Evolutionary conservation across 2,888 invertebrate genomes (phyloP), one percentile per base, ranked within the genome.

Genomic region (Eudemis profundana): DNA sequence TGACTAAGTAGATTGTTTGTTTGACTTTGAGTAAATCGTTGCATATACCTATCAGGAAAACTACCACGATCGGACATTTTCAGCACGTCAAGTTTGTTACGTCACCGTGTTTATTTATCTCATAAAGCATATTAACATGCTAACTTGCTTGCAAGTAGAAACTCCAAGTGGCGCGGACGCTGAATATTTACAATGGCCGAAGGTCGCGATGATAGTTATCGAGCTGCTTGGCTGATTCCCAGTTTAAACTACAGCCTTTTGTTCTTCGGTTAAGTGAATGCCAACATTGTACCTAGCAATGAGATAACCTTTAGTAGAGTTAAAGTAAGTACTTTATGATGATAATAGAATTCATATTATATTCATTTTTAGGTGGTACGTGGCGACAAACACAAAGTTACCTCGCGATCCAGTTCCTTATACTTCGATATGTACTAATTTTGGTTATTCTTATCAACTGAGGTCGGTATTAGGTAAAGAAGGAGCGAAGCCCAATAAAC

Each of bases 81-180:
- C 17, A 50, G 50, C 60, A 64, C 56, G 42, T 51, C 23, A n/a
- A n/a, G 62, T 10, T 14, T 33, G 69, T 75, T 75, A 76, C 74
- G 75, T 54, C 70, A 70, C 23, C n/a, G 44, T 76, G 72, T 78
- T 77, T 78, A 72, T 67, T 73, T 77, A 76, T 74, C 75, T 74
- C 59, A 79, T 78, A 73, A 72, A 71, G 66, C 61, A 71, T 69
- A 72, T 76, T 76, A 75, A 67, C 78, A 72, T 65, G 27, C 61
- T 78, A 76, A 67, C 78, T 72, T 67, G 29, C 60, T 23, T 21
- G 53, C 46, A 23, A 36, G 27, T 42, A 21, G 63, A 64, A 61
- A 57, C 61, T 65, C 47, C 33, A 49, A 49, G 38, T 33, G 33
- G 40, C 40, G 38, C 23, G 57, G 33, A 33, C 36, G 15, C 50